Base-by-base conservation (phyloP, 1,140 invertebrate genomes). In the Papilio aristodemus region DNA sequence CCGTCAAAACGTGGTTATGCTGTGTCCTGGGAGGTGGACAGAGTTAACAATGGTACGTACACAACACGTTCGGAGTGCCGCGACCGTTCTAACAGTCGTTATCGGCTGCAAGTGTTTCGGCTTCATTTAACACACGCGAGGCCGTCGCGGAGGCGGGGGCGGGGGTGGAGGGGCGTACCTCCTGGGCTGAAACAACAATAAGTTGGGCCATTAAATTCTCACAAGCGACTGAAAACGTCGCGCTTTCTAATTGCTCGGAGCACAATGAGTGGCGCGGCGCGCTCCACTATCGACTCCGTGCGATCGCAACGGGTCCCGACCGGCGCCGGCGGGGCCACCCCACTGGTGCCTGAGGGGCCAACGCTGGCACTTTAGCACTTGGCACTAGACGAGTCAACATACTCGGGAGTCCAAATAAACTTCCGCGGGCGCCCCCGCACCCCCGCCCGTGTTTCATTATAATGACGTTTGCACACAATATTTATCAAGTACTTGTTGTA, bases 151-250 rank as follows among this genome's bases (percentile, higher is more conserved):
- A 0, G 57, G 13, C 5, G 32, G 27, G 58, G 11, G 32, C 1
- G n/a, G 27, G 7, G 25, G 27, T 13, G 57, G 25, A 11, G 10
- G 17, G 14, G 60, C 10, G 14, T 14, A 39, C 54, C 54, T 32
- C 54, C 9, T 22, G 25, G 36, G 54, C 63, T 59, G 79, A 83
- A 80, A 84, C 87, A 89, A 89, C 86, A 89, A 89, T 89, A 85
- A 86, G 76, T 75, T 78, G 72, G 73, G 64, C 83, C 87, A 89
- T 89, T 89, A 89, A 89, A 89, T 81, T 87, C 75, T 75, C 79
- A 80, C 87, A 85, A 83, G 71, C 72, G 71, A 84, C 71, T 85
- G 85, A 73, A 73, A 79, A 69, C 79, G 76, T 70, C 68, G 64
- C 73, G 70, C 64, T 75, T 78, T 81, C 77, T 87, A 86, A 86